phyloP scores from a whole-genome alignment of 1,140 invertebrate genomes.

The Euglossa dilemma region DNA sequence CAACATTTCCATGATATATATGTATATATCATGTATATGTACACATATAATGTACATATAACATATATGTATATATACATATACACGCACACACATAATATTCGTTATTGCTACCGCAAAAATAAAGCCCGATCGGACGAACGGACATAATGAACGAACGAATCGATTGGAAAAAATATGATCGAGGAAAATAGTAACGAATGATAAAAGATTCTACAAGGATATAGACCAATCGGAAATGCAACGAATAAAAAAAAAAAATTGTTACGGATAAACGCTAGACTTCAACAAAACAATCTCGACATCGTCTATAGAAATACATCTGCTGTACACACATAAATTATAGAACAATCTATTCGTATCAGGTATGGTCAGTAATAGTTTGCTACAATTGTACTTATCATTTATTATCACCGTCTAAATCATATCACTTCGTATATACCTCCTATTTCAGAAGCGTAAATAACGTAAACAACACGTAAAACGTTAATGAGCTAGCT shows the following conservation, averaged over 20 bases:
- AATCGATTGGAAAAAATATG: background rate
- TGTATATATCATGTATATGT: background rate
- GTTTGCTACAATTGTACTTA: constrained; percentile 16
- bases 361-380: constrained; percentile 9
- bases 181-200: background rate
- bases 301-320: background rate
- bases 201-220: background rate
- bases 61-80: constrained; percentile 27
- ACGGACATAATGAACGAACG: background rate
- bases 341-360: constrained; percentile 7
- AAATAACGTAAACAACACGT: constrained; percentile 15
- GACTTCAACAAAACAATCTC: background rate
- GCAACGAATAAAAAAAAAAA: background rate
- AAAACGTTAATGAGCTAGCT: background rate
- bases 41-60: background rate
- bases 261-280: background rate
- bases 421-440: constrained; percentile 25
- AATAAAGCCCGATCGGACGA: background rate
- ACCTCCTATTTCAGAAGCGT: background rate
- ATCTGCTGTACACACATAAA: constrained; percentile 34
- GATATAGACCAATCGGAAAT: background rate
- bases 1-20: constrained; percentile 29
- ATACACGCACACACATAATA: constrained; percentile 7
- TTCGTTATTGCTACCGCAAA: constrained; percentile 8
- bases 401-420: constrained; percentile 27